phyloP scores from a whole-genome alignment of 64 coral and sea anemone species.

The Pachyseris speciosa region DNA sequence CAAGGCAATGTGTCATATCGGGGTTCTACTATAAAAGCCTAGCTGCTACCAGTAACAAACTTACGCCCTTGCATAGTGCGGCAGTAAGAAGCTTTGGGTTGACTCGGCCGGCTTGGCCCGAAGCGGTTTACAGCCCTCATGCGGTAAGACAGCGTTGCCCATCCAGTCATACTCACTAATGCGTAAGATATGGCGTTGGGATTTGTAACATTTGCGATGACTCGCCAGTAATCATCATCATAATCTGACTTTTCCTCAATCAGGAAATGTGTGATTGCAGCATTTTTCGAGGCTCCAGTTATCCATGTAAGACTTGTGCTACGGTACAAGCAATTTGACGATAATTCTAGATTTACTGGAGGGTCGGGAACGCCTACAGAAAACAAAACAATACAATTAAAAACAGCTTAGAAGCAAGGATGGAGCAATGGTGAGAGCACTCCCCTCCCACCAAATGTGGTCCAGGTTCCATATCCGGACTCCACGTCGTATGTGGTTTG shows the following conservation, averaged over 20 bases:
- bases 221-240: constrained; percentile 42
- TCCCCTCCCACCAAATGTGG: too few relatives aligned
- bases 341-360: constrained; percentile 51
- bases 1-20: too few relatives aligned
- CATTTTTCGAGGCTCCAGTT: constrained; percentile 21
- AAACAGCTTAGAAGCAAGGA: neutral
- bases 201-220: constrained; percentile 63
- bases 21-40: too few relatives aligned
- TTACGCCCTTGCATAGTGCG: neutral
- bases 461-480: too few relatives aligned
- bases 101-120: constrained; percentile 79
- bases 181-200: constrained; percentile 54
- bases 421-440: too few relatives aligned
- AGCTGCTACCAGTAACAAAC: too few relatives aligned
- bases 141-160: constrained; percentile 60
- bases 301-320: constrained; percentile 56
- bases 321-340: constrained; percentile 37
- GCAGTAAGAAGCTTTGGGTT: constrained; percentile 38
- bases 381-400: neutral
- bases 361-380: constrained; percentile 72
- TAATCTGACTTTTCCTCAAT: constrained; percentile 80
- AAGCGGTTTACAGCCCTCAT: constrained; percentile 79
- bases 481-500: too few relatives aligned
- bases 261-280: constrained; percentile 66
- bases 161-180: constrained; percentile 33